These are phyloP conservation scores for Rhagium mordax DNA, from an alignment of 2,888 invertebrate genomes.

Conservation along the genomic window DNA sequence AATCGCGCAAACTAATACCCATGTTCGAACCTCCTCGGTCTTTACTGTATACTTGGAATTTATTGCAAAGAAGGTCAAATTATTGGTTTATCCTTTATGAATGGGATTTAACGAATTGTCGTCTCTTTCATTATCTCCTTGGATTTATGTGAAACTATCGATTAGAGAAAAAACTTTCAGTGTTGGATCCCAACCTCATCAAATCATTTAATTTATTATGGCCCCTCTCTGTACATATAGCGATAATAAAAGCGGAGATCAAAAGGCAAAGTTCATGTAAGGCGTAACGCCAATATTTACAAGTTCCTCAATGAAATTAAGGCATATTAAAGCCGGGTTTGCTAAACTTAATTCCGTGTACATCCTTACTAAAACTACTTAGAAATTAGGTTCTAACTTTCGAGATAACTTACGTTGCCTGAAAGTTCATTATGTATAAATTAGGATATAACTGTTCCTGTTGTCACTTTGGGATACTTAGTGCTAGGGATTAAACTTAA, in stretches of 20 bases:
- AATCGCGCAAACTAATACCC: too few relatives aligned
- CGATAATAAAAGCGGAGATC: too few relatives aligned
- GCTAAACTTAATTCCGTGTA: constrained; percentile 3
- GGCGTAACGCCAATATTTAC: neutral
- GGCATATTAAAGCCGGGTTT: constrained; percentile 1
- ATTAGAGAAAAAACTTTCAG: too few relatives aligned
- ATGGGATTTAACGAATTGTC: too few relatives aligned
- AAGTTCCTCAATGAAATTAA: neutral
- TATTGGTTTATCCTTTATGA: too few relatives aligned
- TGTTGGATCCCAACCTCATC: too few relatives aligned
- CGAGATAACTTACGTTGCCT: neutral
- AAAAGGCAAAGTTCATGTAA: neutral
- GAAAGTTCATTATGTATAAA: neutral
- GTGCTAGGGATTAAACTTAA: neutral
- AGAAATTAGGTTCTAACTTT: neutral
- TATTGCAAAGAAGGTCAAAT: too few relatives aligned
- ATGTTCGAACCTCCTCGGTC: too few relatives aligned
- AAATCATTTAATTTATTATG: neutral
- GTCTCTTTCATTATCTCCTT: too few relatives aligned
- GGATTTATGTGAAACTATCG: too few relatives aligned
- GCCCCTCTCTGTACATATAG: too few relatives aligned
- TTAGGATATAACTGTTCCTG: neutral
- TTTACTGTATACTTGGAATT: too few relatives aligned
- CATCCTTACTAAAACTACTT: neutral
- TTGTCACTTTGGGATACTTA: neutral